Evolutionary conservation across 1,140 invertebrate species (phyloP).

Genomic region (Drosophila murphyi): DNA sequence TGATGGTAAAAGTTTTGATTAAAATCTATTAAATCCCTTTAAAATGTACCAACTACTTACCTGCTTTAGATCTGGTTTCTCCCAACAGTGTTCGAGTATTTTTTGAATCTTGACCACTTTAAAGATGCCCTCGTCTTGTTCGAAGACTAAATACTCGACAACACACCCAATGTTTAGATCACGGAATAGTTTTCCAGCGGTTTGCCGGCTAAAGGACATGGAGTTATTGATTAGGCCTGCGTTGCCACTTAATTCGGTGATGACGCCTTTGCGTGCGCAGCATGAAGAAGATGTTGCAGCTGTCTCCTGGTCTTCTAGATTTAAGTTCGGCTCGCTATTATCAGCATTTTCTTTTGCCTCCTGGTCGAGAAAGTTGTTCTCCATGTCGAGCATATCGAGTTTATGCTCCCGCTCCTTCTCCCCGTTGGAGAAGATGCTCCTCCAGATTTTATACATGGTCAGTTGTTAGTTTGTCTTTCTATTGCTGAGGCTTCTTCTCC

Average conservation of each 20-base stretch:
- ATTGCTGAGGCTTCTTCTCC: slow-evolving; percentile 67
- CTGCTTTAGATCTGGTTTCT: slow-evolving; percentile 4
- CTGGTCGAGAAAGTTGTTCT: slow-evolving; percentile 64
- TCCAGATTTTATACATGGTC: background rate
- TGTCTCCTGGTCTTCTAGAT: background rate
- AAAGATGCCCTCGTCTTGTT: slow-evolving; percentile 3
- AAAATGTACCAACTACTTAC: background rate
- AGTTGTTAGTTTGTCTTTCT: slow-evolving; percentile 3
- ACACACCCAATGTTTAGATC: slow-evolving; percentile 53
- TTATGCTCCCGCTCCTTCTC: slow-evolving; percentile 20
- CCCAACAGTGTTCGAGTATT: slow-evolving; percentile 59
- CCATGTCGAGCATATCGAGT: slow-evolving; percentile 62
- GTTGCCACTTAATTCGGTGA: slow-evolving; percentile 47
- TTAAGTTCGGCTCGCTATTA: background rate
- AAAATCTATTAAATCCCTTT: background rate
- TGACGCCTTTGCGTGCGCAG: slow-evolving; percentile 42
- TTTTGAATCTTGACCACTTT: slow-evolving; percentile 57
- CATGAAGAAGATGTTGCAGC: slow-evolving; percentile 1
- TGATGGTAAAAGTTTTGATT: background rate
- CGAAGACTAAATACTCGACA: slow-evolving; percentile 58
- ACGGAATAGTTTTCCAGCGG: slow-evolving; percentile 19
- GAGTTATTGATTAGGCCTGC: slow-evolving; percentile 51
- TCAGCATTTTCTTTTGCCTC: background rate
- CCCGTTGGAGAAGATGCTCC: background rate
- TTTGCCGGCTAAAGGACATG: slow-evolving; percentile 43